These are phyloP conservation scores for Polydrusus tereticollis DNA, from an alignment of 2,888 invertebrate species.

Conservation along the genomic window DNA sequence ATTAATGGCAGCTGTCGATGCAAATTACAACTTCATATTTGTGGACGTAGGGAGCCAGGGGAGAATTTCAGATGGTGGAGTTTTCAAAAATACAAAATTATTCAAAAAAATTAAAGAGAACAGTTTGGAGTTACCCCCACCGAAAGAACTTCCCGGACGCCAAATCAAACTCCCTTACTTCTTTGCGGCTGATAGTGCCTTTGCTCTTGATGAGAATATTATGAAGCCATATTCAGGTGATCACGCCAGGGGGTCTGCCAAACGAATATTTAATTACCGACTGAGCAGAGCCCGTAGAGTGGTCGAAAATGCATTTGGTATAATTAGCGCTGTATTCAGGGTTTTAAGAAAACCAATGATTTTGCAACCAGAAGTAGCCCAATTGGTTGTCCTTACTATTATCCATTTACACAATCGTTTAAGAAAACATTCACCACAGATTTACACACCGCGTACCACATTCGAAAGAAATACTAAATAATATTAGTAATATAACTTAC, in stretches of 20 bases:
- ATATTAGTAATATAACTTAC: too few relatives aligned
- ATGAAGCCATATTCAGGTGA: constrained; percentile 53
- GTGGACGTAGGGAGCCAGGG: constrained; percentile 23
- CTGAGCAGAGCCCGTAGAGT: constrained; percentile 43
- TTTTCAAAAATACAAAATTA: constrained; percentile 10
- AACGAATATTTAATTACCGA: constrained; percentile 53
- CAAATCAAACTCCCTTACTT: constrained; percentile 25
- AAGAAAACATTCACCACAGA: not conserved
- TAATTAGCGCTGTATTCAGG: constrained; percentile 35
- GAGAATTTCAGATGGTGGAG: constrained; percentile 22
- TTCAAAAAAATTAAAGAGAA: too few relatives aligned
- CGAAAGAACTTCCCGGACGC: not conserved
- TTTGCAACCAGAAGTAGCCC: constrained; percentile 27
- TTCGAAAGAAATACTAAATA: too few relatives aligned
- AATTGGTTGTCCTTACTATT: not conserved
- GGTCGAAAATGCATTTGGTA: constrained; percentile 46
- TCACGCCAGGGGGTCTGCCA: constrained; percentile 36
- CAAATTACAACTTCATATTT: constrained; percentile 19
- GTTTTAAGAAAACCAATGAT: constrained; percentile 43
- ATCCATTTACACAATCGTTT: not conserved
- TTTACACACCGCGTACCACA: not conserved
- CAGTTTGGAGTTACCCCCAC: not conserved
- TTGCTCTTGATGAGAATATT: constrained; percentile 36
- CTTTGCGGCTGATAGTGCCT: constrained; percentile 43
- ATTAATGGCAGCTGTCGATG: constrained; percentile 13